phyloP scores from a whole-genome alignment of 2,797 vertebrate genomes.

The Pangasius larnaudii region DNA sequence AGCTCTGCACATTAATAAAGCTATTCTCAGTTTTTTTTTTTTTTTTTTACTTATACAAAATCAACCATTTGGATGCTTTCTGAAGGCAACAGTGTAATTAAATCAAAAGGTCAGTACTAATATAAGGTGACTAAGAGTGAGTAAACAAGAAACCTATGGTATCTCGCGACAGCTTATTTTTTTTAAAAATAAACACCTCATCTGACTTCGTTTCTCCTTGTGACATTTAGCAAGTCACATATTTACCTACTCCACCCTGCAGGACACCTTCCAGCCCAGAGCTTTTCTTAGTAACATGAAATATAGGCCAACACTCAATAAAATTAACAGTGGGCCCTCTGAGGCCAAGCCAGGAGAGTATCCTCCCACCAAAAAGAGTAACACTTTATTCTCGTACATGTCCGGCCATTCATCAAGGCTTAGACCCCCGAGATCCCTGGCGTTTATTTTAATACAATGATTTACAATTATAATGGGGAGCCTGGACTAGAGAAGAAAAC shows the following conservation, averaged over 20 bases:
- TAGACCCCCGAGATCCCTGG: conserved; percentile 27
- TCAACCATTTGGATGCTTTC: background rate
- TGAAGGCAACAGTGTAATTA: background rate
- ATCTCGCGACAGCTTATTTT: background rate
- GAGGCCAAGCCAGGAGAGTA: conserved; percentile 42
- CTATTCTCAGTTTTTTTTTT: background rate
- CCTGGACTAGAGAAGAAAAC: background rate
- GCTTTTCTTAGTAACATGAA: conserved; percentile 35
- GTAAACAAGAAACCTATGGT: background rate
- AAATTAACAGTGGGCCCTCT: conserved; percentile 39
- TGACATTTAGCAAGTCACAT: conserved; percentile 67
- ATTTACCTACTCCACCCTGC: conserved; percentile 8
- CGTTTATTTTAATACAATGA: background rate
- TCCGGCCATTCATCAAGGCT: conserved; percentile 8
- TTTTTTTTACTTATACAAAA: background rate
- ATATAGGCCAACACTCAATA: conserved; percentile 41
- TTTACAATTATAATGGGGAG: conserved; percentile 12
- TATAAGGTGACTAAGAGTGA: background rate
- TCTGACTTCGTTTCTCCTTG: background rate
- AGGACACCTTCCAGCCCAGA: conserved; percentile 16
- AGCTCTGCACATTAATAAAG: background rate
- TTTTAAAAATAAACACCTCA: background rate
- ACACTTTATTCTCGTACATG: conserved; percentile 17
- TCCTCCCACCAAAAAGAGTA: conserved; percentile 43
- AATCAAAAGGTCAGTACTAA: background rate